Conservation (phyloP, 2,113 vertebrate species). For the Fregetta grallaria region DNA sequence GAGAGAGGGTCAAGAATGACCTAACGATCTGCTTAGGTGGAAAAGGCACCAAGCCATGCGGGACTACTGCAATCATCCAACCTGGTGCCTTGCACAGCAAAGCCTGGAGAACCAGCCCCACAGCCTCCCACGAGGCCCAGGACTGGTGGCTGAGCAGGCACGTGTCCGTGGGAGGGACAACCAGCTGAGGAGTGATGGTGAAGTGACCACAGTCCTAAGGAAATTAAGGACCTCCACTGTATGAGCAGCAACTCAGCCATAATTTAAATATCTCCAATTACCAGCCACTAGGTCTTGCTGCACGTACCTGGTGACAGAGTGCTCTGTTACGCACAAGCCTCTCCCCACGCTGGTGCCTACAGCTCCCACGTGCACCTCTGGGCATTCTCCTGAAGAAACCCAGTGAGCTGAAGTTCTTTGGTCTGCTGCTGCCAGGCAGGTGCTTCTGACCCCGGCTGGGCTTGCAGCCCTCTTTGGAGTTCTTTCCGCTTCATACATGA, state of each 20-base stretch:
- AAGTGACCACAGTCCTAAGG: background rate
- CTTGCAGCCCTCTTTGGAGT: background rate
- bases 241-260: background rate
- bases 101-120: background rate
- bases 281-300: background rate
- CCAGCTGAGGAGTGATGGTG: background rate
- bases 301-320: background rate
- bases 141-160: background rate
- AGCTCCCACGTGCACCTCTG: background rate
- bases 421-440: background rate
- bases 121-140: background rate
- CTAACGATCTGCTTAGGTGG: background rate
- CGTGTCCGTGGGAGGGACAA: accelerated
- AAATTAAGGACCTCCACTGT: background rate
- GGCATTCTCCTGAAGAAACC: background rate
- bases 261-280: background rate
- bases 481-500: background rate
- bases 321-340: accelerated
- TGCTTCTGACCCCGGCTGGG: background rate
- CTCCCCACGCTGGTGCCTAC: accelerated
- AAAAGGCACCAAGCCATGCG: background rate
- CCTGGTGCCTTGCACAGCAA: background rate
- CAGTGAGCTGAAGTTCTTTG: background rate
- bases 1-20: background rate
- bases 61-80: background rate